A percentile compares a stretch with the other conserved stretches of the same genome.
Conservation (phyloP, 92 coral and sea anemone species). For the Phenganax stokvisi region DNA sequence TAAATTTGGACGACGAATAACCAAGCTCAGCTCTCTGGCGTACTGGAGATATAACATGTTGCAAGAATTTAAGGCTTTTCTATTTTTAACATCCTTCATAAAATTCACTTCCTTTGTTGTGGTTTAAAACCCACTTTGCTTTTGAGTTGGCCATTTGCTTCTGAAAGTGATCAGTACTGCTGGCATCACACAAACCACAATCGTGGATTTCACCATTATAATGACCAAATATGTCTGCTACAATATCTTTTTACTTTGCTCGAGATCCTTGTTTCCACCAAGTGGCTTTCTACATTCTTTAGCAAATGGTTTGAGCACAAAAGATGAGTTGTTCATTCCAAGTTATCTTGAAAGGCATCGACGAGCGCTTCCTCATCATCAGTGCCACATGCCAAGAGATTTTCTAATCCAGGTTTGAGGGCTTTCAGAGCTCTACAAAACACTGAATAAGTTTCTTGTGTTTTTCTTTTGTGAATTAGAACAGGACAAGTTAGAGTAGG, state of each 20-base stretch:
- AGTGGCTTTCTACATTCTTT: constrained; percentile 46
- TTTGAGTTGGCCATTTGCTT: constrained; percentile 36
- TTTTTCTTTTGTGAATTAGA: constrained; percentile 32
- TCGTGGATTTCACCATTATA: constrained; percentile 39
- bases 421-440: constrained; percentile 30
- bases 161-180: constrained; percentile 35
- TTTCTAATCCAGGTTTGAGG: constrained; percentile 22
- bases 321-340: constrained; percentile 47
- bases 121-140: constrained; percentile 39
- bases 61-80: background rate
- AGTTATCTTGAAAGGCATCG: constrained; percentile 19
- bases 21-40: constrained; percentile 51
- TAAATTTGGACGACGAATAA: constrained; percentile 46
- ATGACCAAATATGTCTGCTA: constrained; percentile 45
- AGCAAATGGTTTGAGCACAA: constrained; percentile 49
- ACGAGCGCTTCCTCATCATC: constrained; percentile 46
- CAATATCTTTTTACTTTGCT: constrained; percentile 37
- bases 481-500: constrained; percentile 41
- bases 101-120: constrained; percentile 27
- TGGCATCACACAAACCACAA: constrained; percentile 52
- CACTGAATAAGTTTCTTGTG: constrained; percentile 22
- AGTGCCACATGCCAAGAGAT: constrained; percentile 41
- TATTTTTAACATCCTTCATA: background rate
- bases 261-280: constrained; percentile 29
- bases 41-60: constrained; percentile 41